phyloP scores from a whole-genome alignment of 2,888 invertebrate species.

The Magallana nippona region DNA sequence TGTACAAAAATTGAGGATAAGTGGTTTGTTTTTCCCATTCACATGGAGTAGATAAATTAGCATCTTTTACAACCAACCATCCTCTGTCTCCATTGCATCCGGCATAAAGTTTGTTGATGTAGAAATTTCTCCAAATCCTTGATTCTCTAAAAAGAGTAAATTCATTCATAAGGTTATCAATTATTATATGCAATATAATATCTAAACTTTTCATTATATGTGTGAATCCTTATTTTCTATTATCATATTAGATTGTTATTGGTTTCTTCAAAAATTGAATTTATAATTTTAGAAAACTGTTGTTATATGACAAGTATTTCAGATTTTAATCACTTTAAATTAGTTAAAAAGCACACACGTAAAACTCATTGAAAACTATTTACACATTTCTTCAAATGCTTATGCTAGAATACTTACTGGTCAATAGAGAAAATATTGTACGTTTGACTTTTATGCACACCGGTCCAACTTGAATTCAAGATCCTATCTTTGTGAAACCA shows the following conservation, averaged over 20 bases:
- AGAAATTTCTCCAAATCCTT: neutral
- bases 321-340: no score
- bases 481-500: constrained; percentile 26
- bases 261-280: no score
- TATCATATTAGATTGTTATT: no score
- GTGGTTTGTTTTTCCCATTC: neutral
- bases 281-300: no score
- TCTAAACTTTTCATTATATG: no score
- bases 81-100: constrained; percentile 17
- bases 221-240: no score
- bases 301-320: no score
- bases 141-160: neutral
- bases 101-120: constrained; percentile 1
- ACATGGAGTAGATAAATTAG: neutral
- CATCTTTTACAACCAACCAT: constrained; percentile 21
- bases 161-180: neutral
- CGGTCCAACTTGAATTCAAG: neutral
- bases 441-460: neutral
- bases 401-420: neutral
- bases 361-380: no score
- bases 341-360: no score
- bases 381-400: no score
- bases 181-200: no score
- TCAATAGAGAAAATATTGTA: constrained; percentile 28
- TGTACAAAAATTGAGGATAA: constrained; percentile 3